Conservation (phyloP, 2,888 invertebrate genomes). For the Iphiclides podalirius region DNA sequence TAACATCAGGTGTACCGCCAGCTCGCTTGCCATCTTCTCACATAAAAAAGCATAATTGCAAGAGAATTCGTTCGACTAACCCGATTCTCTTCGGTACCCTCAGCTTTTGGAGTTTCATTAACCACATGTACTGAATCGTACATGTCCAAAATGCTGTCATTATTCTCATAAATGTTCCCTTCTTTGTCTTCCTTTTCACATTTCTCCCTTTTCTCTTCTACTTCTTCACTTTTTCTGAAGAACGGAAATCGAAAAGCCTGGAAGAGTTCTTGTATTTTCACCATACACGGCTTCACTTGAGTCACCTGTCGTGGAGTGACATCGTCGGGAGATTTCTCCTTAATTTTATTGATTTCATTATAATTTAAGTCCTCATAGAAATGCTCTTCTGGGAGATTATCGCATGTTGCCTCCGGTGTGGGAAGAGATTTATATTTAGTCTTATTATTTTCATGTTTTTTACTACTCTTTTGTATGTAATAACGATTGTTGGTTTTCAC, state of each 20-base stretch:
- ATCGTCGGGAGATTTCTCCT: slow-evolving; percentile 28
- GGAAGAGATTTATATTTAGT: slow-evolving; percentile 60
- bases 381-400: slow-evolving; percentile 61
- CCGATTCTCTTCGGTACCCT: slow-evolving; percentile 24
- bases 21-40: too few relatives aligned
- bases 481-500: slow-evolving; percentile 57
- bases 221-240: slow-evolving; percentile 51
- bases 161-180: slow-evolving; percentile 54
- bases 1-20: too few relatives aligned
- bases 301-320: slow-evolving; percentile 18
- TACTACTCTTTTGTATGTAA: slow-evolving; percentile 48
- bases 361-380: slow-evolving; percentile 71
- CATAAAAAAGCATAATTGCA: too few relatives aligned
- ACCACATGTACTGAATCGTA: slow-evolving; percentile 63
- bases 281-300: slow-evolving; percentile 52
- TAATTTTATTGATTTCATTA: slow-evolving; percentile 46
- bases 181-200: slow-evolving; percentile 26
- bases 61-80: too few relatives aligned
- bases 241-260: slow-evolving; percentile 66
- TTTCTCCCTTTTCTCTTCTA: slow-evolving; percentile 28
- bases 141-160: slow-evolving; percentile 53
- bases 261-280: slow-evolving; percentile 66
- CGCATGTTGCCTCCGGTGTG: slow-evolving; percentile 47
- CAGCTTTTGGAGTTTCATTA: slow-evolving; percentile 24
- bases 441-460: slow-evolving; percentile 46